Conservation (phyloP, 1,140 invertebrate genomes). For the Pogonognathellus flavescens region DNA sequence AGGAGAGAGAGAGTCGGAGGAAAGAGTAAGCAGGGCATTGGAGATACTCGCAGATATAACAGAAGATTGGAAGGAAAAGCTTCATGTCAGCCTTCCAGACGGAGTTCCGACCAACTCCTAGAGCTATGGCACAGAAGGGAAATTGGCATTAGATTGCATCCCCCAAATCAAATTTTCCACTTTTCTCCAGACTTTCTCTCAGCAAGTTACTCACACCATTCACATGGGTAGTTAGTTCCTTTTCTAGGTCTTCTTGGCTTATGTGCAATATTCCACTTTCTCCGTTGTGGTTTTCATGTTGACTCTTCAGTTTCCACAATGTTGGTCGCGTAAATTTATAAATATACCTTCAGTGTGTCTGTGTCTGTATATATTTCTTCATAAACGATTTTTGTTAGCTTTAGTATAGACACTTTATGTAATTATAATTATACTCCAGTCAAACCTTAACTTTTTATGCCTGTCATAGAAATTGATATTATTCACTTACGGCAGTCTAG, state of each 20-base stretch:
- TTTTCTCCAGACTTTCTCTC: conserved; percentile 34
- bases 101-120: conserved; percentile 36
- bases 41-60: not conserved
- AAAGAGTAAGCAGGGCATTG: not conserved
- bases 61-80: conserved; percentile 34
- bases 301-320: not conserved
- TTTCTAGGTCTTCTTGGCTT: not conserved
- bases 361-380: too few relatives aligned
- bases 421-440: too few relatives aligned
- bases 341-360: too few relatives aligned
- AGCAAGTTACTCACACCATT: conserved; percentile 19
- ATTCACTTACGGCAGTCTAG: too few relatives aligned
- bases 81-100: conserved; percentile 13
- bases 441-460: too few relatives aligned
- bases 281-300: not conserved
- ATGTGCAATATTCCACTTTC: not conserved
- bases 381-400: too few relatives aligned
- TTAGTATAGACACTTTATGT: too few relatives aligned
- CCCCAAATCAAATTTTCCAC: conserved; percentile 46
- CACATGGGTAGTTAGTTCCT: conserved; percentile 28
- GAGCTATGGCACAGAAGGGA: conserved; percentile 39
- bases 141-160: conserved; percentile 50
- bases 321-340: too few relatives aligned
- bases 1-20: not conserved
- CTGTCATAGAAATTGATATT: too few relatives aligned